Evolutionary conservation across 2,888 invertebrate genomes (phyloP), one percentile per base, ranked within the genome.

Genomic region (Cheilosia grossa): DNA sequence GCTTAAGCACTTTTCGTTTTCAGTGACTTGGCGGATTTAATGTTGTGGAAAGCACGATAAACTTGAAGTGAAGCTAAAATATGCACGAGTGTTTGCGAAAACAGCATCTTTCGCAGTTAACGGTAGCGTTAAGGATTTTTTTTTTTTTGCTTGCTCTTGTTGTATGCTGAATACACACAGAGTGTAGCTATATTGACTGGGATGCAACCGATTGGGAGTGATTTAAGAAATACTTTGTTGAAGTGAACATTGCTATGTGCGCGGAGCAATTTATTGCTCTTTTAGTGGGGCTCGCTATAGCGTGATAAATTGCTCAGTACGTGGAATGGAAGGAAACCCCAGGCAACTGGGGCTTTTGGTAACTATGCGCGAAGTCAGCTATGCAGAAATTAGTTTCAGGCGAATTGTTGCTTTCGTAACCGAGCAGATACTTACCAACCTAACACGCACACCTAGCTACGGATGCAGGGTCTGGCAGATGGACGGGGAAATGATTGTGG

Each of bases 41-140:
- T 83, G 67, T 73, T 80, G 74, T 67, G 74, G 83, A 83, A 83
- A 64, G 74, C 40, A 51, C 69, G 83, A 83, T 83, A 83, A 80
- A 80, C 69, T 70, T 70, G 53, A 53, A 58, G 42, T 30, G 27
- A 44, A 47, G 21, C 59, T 77, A 44, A 77, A 77, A 64, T 75
- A 58, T 61, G 61, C 37, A 40, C 47, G 77, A 67, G 63, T 78
- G 78, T 56, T 73, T 82, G 49, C 30, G 63, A 51, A 56, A 51
- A 64, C 49, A 33, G 61, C 59, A 63, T 53, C 53, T 64, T 63
- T 58, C 13, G 24, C 40, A 79, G 64, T 66, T 19, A 72, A 70
- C 63, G 49, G 30, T 9, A 21, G 51, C 3, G 24, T 56, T 47
- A 30, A 37, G 19, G 47, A 56, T 30, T 17, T 42, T 13, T 5